Conservation (phyloP, 2,888 invertebrate genomes). For the Osedax frankpressi region DNA sequence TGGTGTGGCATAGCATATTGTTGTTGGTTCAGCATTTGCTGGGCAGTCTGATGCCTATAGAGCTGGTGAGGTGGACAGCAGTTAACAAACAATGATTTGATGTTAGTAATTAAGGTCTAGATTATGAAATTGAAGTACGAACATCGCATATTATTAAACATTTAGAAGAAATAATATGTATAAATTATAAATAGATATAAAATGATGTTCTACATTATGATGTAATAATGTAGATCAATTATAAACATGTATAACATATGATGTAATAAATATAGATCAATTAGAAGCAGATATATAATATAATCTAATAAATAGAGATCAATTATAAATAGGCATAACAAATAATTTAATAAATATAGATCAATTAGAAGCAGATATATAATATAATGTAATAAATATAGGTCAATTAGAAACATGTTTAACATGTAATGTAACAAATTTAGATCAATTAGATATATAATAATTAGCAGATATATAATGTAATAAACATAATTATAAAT, state of each 20-base stretch:
- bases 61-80: background rate
- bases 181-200: no score
- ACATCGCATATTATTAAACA: no score
- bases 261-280: background rate
- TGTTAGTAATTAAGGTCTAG: background rate
- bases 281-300: background rate
- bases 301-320: background rate
- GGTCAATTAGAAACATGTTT: constrained; percentile 22
- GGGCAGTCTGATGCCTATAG: constrained; percentile 36
- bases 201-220: no score
- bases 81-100: background rate
- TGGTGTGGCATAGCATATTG: constrained; percentile 57
- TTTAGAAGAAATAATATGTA: no score
- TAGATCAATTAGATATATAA: no score
- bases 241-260: background rate
- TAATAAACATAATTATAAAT: no score
- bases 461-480: no score
- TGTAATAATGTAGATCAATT: no score
- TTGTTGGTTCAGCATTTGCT: constrained; percentile 50
- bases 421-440: no score
- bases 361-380: constrained; percentile 20
- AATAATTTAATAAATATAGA: background rate
- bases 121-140: no score
- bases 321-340: no score
- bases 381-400: background rate